These are phyloP conservation scores for Xestoiulus laeticollis DNA, from an alignment of 2,888 invertebrate genomes.

Conservation along the genomic window DNA sequence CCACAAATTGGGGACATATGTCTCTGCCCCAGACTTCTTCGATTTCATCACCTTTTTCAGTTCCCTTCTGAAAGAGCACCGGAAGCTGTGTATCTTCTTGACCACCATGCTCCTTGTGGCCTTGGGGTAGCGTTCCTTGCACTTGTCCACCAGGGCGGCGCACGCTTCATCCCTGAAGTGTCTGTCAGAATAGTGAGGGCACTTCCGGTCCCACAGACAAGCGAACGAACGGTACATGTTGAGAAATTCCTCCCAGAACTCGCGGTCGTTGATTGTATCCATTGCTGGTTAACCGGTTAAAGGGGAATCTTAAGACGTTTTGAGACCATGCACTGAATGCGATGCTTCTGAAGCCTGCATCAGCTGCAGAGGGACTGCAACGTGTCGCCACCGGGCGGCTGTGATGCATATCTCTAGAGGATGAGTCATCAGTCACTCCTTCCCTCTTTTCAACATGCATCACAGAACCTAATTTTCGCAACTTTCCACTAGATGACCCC, in stretches of 20 bases:
- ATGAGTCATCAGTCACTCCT: background rate
- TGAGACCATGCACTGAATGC: too few relatives aligned
- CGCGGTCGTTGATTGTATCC: background rate
- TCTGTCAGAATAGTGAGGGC: background rate
- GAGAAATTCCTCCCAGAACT: slow-evolving; percentile 10
- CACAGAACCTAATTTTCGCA: background rate
- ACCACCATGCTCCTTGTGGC: background rate
- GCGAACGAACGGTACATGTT: background rate
- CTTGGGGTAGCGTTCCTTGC: background rate
- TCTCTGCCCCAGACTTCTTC: background rate
- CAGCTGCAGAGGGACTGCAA: background rate
- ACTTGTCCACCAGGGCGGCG: slow-evolving; percentile 24
- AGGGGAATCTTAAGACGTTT: too few relatives aligned
- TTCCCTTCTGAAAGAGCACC: slow-evolving; percentile 9
- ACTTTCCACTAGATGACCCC: background rate
- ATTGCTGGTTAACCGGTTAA: background rate
- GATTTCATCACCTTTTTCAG: background rate
- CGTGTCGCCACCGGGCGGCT: background rate
- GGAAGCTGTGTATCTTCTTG: background rate
- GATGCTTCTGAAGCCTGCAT: background rate
- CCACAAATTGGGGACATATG: background rate
- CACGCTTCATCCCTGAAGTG: background rate
- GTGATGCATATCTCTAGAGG: background rate
- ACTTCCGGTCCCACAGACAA: slow-evolving; percentile 28
- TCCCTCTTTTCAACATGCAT: background rate